Evolutionary conservation across 2,888 invertebrate species (phyloP).

Genomic region (Metopia argyrocephala): DNA sequence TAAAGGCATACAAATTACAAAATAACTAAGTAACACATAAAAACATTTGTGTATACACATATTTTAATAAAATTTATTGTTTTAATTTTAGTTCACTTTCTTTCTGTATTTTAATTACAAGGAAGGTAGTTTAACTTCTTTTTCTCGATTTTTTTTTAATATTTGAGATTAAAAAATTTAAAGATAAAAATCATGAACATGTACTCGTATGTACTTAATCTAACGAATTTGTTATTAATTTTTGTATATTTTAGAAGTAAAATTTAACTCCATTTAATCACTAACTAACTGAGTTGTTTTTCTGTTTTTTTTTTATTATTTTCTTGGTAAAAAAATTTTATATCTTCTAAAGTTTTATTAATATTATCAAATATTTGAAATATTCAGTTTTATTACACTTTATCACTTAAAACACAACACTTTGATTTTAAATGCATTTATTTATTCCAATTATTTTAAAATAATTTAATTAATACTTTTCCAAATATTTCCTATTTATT

Average conservation of each 20-base stretch:
- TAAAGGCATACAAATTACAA: background rate
- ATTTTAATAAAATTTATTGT: too few relatives aligned
- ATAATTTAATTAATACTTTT: constrained; percentile 13
- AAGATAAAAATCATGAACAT: too few relatives aligned
- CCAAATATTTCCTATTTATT: constrained; percentile 48
- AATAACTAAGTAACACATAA: too few relatives aligned
- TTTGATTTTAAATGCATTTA: background rate
- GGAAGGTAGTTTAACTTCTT: constrained; percentile 37
- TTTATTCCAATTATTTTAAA: background rate
- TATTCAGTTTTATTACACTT: background rate
- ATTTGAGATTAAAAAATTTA: background rate
- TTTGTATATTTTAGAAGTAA: background rate
- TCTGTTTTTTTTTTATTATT: background rate
- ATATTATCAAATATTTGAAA: too few relatives aligned
- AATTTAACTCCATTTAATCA: constrained; percentile 26
- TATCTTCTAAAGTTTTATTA: too few relatives aligned
- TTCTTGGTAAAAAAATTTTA: constrained; percentile 13
- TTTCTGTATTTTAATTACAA: constrained; percentile 17
- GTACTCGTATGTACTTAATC: too few relatives aligned
- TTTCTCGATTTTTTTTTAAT: background rate
- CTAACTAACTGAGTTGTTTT: constrained; percentile 29
- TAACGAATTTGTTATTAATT: background rate
- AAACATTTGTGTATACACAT: too few relatives aligned
- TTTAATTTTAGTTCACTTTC: too few relatives aligned
- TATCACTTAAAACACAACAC: constrained; percentile 3